A percentile compares a stretch with the other conserved stretches of the same genome.
phyloP scores from a whole-genome alignment of 1,140 invertebrate species.

The Eupeodes corollae region DNA sequence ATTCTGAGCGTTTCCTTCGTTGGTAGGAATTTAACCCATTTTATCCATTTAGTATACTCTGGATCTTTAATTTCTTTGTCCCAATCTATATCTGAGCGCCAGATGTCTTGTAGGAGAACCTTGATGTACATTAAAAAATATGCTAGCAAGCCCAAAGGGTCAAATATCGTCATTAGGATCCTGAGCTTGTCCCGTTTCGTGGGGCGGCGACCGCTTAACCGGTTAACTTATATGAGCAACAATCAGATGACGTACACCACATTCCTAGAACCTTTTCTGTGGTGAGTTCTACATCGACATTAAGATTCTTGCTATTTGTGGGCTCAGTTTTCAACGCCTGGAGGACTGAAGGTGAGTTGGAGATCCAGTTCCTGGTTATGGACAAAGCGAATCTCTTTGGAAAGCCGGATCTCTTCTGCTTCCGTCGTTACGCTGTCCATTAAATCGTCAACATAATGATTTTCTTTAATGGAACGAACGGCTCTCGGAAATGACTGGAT shows the following conservation, averaged over 20 bases:
- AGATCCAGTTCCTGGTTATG: constrained; percentile 2
- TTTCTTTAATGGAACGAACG: constrained; percentile 14
- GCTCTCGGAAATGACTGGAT: constrained; percentile 10
- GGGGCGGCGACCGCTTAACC: too few relatives aligned
- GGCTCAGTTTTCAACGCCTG: not conserved
- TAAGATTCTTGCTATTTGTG: not conserved
- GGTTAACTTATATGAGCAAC: constrained; percentile 6
- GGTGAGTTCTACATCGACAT: too few relatives aligned
- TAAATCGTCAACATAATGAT: constrained; percentile 35
- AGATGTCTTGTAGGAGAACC: constrained; percentile 14
- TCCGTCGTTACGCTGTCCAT: constrained; percentile 19
- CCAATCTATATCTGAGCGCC: constrained; percentile 8
- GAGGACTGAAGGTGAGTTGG: not conserved
- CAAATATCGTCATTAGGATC: constrained; percentile 16
- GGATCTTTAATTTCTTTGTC: constrained; percentile 6
- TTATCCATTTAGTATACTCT: not conserved
- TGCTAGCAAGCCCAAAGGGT: constrained; percentile 12
- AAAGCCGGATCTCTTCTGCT: constrained; percentile 12
- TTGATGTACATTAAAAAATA: constrained; percentile 5
- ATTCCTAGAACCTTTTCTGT: not conserved
- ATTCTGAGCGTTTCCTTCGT: not conserved
- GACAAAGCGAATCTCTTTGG: not conserved
- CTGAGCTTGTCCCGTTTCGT: not conserved
- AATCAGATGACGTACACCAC: not conserved
- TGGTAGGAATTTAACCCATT: not conserved